Base-by-base conservation (phyloP, 2,888 invertebrate genomes). In the Clitarchus hookeri region DNA sequence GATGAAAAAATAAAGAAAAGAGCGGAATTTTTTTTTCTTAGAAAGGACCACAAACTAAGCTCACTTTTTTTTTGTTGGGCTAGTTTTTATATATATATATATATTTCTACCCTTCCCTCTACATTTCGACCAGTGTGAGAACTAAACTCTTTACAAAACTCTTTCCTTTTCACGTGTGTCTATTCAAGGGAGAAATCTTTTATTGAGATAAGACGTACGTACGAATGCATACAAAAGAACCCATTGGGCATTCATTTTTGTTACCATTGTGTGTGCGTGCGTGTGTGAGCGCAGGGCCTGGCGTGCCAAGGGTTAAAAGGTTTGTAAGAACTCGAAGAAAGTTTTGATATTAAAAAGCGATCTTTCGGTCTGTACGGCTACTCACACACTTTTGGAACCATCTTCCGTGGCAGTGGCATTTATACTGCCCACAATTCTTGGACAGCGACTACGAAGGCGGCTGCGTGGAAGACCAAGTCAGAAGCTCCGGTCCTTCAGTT, bases 191-290 rank as follows among this genome's bases (percentile, higher is more conserved):
- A 82, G 65, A 82, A 82, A 26, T 82, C 82, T 82, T 82, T 82
- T 44, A 82, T 82, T 23, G 82, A 23, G 36, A 82, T 27, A 44
- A 26, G 44, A 82, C 36, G 4, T 82, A 82, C 19, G 44, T 82
- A 82, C 23, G 44, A 44, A 12, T 13, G 44, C 19, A 23, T 26
- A 27, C 26, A 82, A 82, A 82, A 82, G 44, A 27, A 82, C 27
- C 27, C 82, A 44, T 82, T 82, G 44, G 36, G 82, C 82, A 82
- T 82, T 82, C 44, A 44, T 44, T 82, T 82, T 82, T 82, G 8
- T 82, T 82, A 82, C 44, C 48, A 86, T 86, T 84, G 84, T 82
- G 44, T 19, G 65, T 65, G 65, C n/a, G 65, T n/a, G 65, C 19
- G 65, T 65, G 65, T n/a, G 19, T 65, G 48, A 48, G 48, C 19